phyloP scores from a whole-genome alignment of 2,888 invertebrate genomes.

The Leucania comma region DNA sequence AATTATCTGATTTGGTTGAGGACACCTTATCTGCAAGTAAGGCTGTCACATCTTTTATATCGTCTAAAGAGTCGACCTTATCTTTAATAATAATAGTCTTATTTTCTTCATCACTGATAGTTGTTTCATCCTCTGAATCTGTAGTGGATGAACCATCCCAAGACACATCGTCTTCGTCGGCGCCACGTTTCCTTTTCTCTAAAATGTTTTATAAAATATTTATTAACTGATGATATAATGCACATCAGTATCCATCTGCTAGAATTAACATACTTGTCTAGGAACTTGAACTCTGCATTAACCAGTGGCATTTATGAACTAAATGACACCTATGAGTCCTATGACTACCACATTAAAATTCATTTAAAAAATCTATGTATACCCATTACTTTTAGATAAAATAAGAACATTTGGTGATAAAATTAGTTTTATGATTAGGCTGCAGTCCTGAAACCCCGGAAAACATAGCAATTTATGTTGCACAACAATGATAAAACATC shows the following conservation, averaged over 20 bases:
- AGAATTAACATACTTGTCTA: not conserved
- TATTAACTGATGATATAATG: not conserved
- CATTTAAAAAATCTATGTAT: not conserved
- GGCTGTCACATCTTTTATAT: slow-evolving; percentile 86
- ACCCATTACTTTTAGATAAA: not conserved
- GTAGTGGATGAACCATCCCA: slow-evolving; percentile 90
- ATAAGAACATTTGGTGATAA: not conserved
- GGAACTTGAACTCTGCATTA: not conserved
- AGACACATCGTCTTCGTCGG: slow-evolving; percentile 90
- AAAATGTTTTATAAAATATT: slow-evolving; percentile 26
- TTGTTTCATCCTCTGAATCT: slow-evolving; percentile 88
- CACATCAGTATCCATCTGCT: not conserved
- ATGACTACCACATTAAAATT: too few relatives aligned
- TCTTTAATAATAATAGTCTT: slow-evolving; percentile 89
- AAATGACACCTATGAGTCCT: not conserved
- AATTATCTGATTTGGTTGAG: slow-evolving; percentile 91
- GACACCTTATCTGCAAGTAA: slow-evolving; percentile 75
- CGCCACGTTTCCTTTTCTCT: slow-evolving; percentile 75
- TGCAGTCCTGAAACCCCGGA: not conserved
- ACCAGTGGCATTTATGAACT: not conserved
- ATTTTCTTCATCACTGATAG: slow-evolving; percentile 80
- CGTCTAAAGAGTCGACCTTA: slow-evolving; percentile 87
- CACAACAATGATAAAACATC: not conserved
- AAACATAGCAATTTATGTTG: not conserved
- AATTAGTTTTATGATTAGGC: not conserved